Evolutionary conservation across 1,140 invertebrate genomes (phyloP).

Genomic region (Campodea augens): DNA sequence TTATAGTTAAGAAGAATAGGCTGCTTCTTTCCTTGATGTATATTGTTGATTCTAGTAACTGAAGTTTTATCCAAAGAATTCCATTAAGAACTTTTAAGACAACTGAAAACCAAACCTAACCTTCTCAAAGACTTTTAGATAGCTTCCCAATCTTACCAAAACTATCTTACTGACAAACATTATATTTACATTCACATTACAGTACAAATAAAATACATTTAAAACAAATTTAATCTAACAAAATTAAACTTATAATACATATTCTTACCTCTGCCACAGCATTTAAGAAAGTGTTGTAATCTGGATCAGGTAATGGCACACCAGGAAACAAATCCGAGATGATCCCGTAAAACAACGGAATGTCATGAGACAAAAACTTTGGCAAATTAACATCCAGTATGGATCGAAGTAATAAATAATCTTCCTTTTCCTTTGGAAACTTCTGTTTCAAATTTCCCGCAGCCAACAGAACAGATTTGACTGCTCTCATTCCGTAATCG

Average conservation of each 20-base stretch:
- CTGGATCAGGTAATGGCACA: conserved; percentile 44
- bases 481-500: conserved; percentile 72
- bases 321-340: conserved; percentile 81
- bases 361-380: conserved; percentile 74
- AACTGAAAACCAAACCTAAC: too few relatives aligned
- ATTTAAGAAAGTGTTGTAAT: conserved; percentile 42
- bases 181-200: conserved; percentile 13
- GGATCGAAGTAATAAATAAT: conserved; percentile 54
- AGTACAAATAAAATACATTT: neutral
- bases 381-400: conserved; percentile 84
- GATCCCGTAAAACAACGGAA: conserved; percentile 77
- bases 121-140: too few relatives aligned
- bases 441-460: conserved; percentile 71
- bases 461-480: conserved; percentile 63
- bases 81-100: too few relatives aligned
- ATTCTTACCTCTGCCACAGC: conserved; percentile 28
- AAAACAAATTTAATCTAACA: conserved; percentile 17
- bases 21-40: too few relatives aligned
- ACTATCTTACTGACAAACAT: too few relatives aligned
- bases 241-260: conserved; percentile 11
- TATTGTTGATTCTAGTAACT: too few relatives aligned
- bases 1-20: too few relatives aligned
- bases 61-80: too few relatives aligned
- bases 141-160: too few relatives aligned
- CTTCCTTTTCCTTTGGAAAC: conserved; percentile 60